These are phyloP conservation scores for Nematostella vectensis DNA, from an alignment of 92 coral and sea anemone species.

Conservation along the genomic window DNA sequence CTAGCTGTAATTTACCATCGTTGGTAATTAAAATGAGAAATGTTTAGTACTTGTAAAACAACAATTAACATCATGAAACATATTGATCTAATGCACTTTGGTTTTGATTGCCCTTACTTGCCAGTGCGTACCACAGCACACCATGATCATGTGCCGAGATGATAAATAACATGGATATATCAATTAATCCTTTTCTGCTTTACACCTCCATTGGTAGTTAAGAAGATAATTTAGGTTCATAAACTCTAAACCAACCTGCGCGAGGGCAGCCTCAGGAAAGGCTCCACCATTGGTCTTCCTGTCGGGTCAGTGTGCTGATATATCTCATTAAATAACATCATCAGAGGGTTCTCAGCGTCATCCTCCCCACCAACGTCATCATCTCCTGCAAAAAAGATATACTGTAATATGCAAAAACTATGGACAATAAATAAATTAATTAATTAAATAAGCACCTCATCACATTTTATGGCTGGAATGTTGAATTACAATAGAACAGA, in stretches of 20 bases:
- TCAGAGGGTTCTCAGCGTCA: constrained; percentile 73
- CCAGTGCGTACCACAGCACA: no score
- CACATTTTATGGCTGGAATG: no score
- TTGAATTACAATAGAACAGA: no score
- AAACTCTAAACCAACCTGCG: constrained; percentile 49
- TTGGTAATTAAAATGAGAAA: no score
- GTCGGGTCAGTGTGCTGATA: constrained; percentile 70
- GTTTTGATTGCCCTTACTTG: no score
- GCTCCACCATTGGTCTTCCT: constrained; percentile 82
- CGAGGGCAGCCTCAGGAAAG: constrained; percentile 91
- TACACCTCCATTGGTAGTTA: no score
- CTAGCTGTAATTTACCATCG: no score
- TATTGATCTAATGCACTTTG: no score
- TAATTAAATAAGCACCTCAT: no score
- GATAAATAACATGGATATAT: not conserved
- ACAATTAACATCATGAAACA: no score
- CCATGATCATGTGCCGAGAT: not conserved
- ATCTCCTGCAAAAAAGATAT: constrained; percentile 27
- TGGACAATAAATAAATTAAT: not conserved
- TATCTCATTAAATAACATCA: constrained; percentile 80
- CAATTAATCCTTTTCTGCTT: no score
- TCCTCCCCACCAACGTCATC: constrained; percentile 64
- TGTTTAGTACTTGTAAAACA: no score
- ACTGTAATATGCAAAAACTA: not conserved
- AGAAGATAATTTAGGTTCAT: not conserved